These are phyloP conservation scores for Gryllus bimaculatus DNA, from an alignment of 1,140 invertebrate genomes.

Conservation along the genomic window DNA sequence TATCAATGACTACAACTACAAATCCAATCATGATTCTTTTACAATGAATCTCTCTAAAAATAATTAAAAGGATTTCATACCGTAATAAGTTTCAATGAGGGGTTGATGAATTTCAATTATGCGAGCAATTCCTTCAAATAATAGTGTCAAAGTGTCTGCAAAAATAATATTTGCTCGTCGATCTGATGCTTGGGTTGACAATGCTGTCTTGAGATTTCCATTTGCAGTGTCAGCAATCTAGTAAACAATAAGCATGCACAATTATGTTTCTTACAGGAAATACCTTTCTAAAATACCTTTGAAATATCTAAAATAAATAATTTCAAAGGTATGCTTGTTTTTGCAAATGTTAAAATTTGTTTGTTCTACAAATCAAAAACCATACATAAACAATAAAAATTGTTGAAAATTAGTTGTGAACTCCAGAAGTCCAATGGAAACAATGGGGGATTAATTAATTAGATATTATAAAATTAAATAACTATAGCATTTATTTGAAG, in stretches of 20 bases:
- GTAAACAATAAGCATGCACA: conserved; percentile 17
- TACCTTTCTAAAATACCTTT: background rate
- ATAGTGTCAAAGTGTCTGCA: conserved; percentile 69
- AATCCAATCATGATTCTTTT: too few species aligned
- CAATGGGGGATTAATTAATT: too few species aligned
- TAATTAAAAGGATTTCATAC: conserved; percentile 33
- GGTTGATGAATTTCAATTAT: conserved; percentile 87
- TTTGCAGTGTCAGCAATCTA: conserved; percentile 59
- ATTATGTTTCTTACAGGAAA: background rate
- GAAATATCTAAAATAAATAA: background rate
- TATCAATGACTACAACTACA: too few species aligned
- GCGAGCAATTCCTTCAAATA: conserved; percentile 84
- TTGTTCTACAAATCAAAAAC: too few species aligned
- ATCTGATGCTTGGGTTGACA: conserved; percentile 43
- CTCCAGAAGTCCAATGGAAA: too few species aligned
- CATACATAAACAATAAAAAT: too few species aligned
- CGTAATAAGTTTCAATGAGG: conserved; percentile 89
- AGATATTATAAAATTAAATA: too few species aligned
- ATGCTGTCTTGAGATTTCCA: conserved; percentile 19
- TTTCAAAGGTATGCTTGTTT: too few species aligned
- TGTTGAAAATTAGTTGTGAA: too few species aligned
- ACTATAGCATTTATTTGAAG: too few species aligned
- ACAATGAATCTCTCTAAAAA: background rate
- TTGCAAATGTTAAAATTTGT: too few species aligned
- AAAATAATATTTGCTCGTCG: conserved; percentile 66